These are phyloP conservation scores for Vombatus ursinus DNA, from an alignment of 2,113 vertebrate species.

Conservation along the genomic window DNA sequence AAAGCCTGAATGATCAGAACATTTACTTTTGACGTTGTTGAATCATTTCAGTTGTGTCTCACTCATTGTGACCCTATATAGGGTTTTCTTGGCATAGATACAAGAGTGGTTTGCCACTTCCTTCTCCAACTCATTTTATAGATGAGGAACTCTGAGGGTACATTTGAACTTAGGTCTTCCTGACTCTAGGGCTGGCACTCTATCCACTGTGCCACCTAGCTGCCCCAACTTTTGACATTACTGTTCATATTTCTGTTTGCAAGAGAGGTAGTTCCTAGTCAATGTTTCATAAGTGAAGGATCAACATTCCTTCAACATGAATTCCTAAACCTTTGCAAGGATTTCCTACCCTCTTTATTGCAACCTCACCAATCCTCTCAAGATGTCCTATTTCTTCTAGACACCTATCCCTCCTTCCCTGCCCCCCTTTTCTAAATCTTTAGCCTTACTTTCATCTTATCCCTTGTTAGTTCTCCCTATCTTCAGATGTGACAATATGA, in stretches of 20 bases:
- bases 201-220: too few species aligned
- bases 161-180: too few species aligned
- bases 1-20: too few species aligned
- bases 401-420: background rate
- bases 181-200: too few species aligned
- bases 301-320: background rate
- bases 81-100: too few species aligned
- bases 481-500: background rate
- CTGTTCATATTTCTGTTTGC: background rate
- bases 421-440: background rate
- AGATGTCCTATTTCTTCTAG: background rate
- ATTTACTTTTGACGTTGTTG: too few species aligned
- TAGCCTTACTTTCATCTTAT: background rate
- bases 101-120: too few species aligned
- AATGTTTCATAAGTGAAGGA: background rate
- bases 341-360: background rate
- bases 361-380: background rate
- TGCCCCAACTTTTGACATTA: background rate
- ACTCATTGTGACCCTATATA: too few species aligned
- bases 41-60: too few species aligned
- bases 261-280: background rate
- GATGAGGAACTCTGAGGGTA: too few species aligned
- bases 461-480: background rate
- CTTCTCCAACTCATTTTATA: too few species aligned
- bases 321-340: background rate